Conservation (phyloP, 2,888 invertebrate genomes). For the Ceraclea dissimilis region DNA sequence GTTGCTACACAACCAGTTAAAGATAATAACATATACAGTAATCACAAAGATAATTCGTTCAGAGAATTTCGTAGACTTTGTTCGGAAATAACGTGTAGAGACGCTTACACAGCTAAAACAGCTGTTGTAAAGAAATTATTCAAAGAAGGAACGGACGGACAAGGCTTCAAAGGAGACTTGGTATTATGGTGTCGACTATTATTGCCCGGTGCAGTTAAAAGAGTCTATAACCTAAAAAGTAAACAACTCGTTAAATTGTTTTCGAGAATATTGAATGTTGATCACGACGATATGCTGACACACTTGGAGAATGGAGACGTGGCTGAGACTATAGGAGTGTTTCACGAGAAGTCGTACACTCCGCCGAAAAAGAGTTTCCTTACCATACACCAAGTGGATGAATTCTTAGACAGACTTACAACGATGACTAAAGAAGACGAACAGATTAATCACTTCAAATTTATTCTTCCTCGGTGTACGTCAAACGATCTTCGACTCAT, state of each 20-base stretch:
- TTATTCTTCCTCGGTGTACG: slow-evolving; percentile 69
- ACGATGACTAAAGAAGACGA: slow-evolving; percentile 80
- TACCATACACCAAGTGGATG: slow-evolving; percentile 69
- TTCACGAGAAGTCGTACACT: slow-evolving; percentile 59
- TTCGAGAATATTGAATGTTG: slow-evolving; percentile 65
- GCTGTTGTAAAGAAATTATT: slow-evolving; percentile 62
- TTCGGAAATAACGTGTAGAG: slow-evolving; percentile 65
- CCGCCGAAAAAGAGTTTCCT: slow-evolving; percentile 63
- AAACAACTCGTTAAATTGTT: slow-evolving; percentile 87
- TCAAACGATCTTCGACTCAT: slow-evolving; percentile 77
- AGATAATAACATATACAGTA: slow-evolving; percentile 5
- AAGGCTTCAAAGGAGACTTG: slow-evolving; percentile 68
- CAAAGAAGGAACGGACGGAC: slow-evolving; percentile 50
- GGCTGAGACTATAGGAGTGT: slow-evolving; percentile 74
- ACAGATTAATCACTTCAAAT: slow-evolving; percentile 67
- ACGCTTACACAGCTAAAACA: slow-evolving; percentile 78
- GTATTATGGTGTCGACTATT: slow-evolving; percentile 75
- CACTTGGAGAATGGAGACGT: slow-evolving; percentile 87
- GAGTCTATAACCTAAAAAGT: slow-evolving; percentile 87
- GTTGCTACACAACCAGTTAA: slow-evolving; percentile 6
- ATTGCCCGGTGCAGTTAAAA: slow-evolving; percentile 73
- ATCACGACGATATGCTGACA: slow-evolving; percentile 74
- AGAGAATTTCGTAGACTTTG: slow-evolving; percentile 71
- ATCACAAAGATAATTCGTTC: slow-evolving; percentile 62
- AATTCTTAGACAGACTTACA: slow-evolving; percentile 65